Conservation (phyloP, 2,113 vertebrate genomes). For the Stigmatopora argus region DNA sequence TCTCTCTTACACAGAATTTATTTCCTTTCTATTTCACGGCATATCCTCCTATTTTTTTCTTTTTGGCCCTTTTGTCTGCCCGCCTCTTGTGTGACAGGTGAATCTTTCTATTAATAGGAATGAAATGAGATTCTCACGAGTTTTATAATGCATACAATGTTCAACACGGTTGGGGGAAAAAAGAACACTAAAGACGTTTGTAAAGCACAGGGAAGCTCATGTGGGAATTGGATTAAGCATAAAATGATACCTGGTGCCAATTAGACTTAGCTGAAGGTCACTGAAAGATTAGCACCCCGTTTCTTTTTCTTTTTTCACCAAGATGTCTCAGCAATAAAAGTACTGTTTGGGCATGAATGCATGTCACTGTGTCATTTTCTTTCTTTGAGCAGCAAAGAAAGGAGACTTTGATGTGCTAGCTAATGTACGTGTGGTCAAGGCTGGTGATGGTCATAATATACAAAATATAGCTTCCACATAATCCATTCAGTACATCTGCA, state of each 20-base stretch:
- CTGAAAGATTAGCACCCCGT: constrained; percentile 33
- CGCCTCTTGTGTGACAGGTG: constrained; percentile 53
- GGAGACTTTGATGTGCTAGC: constrained; percentile 8
- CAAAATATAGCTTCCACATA: neutral
- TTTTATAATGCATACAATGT: constrained; percentile 8
- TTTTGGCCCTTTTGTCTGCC: constrained; percentile 43
- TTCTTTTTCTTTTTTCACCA: constrained; percentile 59
- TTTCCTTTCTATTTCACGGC: constrained; percentile 52
- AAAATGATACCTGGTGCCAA: constrained; percentile 70
- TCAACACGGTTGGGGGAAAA: neutral
- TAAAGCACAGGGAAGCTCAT: constrained; percentile 13
- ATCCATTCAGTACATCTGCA: neutral
- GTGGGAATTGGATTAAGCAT: constrained; percentile 72
- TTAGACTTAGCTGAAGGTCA: constrained; percentile 67
- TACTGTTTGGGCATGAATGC: constrained; percentile 63
- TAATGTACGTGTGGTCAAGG: constrained; percentile 8
- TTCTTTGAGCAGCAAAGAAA: constrained; percentile 18
- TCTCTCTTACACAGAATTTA: constrained; percentile 45
- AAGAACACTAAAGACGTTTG: neutral
- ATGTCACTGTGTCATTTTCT: constrained; percentile 49
- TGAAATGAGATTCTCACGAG: constrained; percentile 31
- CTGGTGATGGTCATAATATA: neutral
- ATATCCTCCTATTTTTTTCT: constrained; percentile 50
- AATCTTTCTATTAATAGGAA: constrained; percentile 36
- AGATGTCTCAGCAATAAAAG: constrained; percentile 61